phyloP scores from a whole-genome alignment of 1,140 invertebrate species.

The Drosophila pachea region DNA sequence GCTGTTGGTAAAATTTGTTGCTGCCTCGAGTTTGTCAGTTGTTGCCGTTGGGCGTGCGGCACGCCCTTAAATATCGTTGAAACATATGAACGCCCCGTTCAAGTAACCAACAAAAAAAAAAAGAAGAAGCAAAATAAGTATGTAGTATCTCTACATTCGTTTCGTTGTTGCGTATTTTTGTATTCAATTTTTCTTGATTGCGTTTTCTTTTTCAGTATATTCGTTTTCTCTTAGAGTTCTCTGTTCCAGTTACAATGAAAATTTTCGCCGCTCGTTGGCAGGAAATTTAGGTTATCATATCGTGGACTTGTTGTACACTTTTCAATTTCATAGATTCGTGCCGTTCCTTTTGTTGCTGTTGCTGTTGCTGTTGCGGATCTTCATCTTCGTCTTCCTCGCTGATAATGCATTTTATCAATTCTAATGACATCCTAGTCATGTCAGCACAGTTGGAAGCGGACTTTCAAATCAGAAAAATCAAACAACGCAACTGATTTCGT shows the following conservation, averaged over 20 bases:
- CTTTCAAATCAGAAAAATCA: constrained; percentile 6
- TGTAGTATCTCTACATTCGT: constrained; percentile 54
- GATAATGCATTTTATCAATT: constrained; percentile 77
- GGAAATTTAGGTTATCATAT: constrained; percentile 78
- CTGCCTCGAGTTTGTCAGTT: constrained; percentile 44
- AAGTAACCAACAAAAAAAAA: constrained; percentile 14
- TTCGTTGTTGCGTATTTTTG: constrained; percentile 38
- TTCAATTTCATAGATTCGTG: constrained; percentile 58
- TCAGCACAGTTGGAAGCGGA: constrained; percentile 40
- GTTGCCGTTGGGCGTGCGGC: constrained; percentile 43
- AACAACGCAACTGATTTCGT: constrained; percentile 4
- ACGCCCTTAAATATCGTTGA: constrained; percentile 67
- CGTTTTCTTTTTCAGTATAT: constrained; percentile 1
- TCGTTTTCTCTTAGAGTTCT: constrained; percentile 32
- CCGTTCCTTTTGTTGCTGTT: constrained; percentile 38
- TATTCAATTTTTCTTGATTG: constrained; percentile 3
- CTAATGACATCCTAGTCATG: constrained; percentile 63
- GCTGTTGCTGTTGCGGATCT: constrained; percentile 63
- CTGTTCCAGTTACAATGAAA: constrained; percentile 28
- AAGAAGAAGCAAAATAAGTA: neutral
- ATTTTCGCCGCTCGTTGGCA: constrained; percentile 37
- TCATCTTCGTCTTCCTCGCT: constrained; percentile 78
- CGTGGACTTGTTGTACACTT: constrained; percentile 74
- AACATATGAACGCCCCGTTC: constrained; percentile 63
- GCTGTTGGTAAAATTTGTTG: constrained; percentile 25